Conservation (phyloP, 23 tunicate genomes). For the Ciona savignyi region DNA sequence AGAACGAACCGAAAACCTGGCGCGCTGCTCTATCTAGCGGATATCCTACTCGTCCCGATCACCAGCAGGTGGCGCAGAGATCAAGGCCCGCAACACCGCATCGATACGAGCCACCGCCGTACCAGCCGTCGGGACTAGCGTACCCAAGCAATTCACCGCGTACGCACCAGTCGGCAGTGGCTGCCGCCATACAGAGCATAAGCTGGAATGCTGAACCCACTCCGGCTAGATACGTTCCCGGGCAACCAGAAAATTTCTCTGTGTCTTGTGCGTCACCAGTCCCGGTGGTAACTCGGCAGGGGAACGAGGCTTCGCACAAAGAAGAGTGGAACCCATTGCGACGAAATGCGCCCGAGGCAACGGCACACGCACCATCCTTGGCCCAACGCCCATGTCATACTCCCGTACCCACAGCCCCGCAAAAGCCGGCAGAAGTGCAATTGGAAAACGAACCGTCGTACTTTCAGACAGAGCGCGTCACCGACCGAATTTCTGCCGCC, state of each 20-base stretch:
- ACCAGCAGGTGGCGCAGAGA: slow-evolving; percentile 1
- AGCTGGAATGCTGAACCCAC: slow-evolving; percentile 23
- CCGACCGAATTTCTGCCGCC: background rate
- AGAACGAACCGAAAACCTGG: background rate
- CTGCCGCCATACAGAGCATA: slow-evolving; percentile 75
- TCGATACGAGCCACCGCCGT: background rate
- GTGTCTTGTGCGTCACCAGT: background rate
- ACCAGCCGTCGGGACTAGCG: background rate
- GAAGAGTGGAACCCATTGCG: slow-evolving; percentile 32
- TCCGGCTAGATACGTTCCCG: background rate
- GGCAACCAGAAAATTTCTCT: background rate
- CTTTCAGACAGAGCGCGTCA: slow-evolving; percentile 10
- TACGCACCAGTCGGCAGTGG: slow-evolving; percentile 55
- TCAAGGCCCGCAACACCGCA: slow-evolving; percentile 16
- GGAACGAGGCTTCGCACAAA: slow-evolving; percentile 24
- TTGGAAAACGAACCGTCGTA: slow-evolving; percentile 14
- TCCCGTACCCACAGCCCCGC: slow-evolving; percentile 2
- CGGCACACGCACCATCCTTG: background rate
- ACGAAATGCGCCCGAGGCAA: slow-evolving; percentile 1
- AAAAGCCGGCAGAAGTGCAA: background rate
- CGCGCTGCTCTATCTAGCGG: background rate
- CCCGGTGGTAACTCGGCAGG: background rate
- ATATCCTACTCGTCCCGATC: background rate
- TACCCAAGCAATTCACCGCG: background rate
- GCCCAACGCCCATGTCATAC: background rate